These are phyloP conservation scores for Rhynchophorus ferrugineus DNA, from an alignment of 1,140 invertebrate species.

Conservation along the genomic window DNA sequence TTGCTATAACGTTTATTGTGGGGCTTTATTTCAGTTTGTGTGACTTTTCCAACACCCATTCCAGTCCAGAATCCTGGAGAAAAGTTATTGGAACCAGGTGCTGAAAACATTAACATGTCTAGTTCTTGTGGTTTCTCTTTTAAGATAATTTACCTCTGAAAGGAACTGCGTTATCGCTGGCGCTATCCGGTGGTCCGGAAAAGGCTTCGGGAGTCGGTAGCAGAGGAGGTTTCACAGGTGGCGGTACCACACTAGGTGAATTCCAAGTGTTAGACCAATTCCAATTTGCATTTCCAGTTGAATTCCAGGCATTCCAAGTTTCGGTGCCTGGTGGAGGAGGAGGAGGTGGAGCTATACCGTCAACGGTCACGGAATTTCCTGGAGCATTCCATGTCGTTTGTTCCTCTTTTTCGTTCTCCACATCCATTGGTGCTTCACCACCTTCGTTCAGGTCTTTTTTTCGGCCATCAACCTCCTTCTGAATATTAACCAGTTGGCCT, in stretches of 20 bases:
- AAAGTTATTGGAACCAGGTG: constrained; percentile 13
- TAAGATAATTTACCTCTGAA: constrained; percentile 26
- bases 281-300: constrained; percentile 37
- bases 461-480: constrained; percentile 10
- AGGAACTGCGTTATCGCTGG: constrained; percentile 30
- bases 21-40: constrained; percentile 31
- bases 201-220: constrained; percentile 41
- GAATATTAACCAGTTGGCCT: constrained; percentile 40
- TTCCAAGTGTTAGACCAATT: constrained; percentile 45
- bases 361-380: constrained; percentile 26
- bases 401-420: constrained; percentile 61
- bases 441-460: constrained; percentile 45
- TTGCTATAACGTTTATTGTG: constrained; percentile 38
- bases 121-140: not conserved
- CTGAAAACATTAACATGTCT: no score
- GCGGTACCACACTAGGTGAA: constrained; percentile 38
- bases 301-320: constrained; percentile 36
- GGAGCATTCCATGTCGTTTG: constrained; percentile 29
- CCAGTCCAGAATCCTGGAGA: constrained; percentile 28
- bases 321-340: constrained; percentile 27
- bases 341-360: no score
- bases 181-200: constrained; percentile 31
- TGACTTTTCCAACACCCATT: constrained; percentile 16
- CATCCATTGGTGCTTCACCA: constrained; percentile 79
- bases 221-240: constrained; percentile 39